A percentile compares a stretch with the other conserved stretches of the same genome.
Conservation (phyloP, 2,797 vertebrate genomes). For the Gallinago solitaria region DNA sequence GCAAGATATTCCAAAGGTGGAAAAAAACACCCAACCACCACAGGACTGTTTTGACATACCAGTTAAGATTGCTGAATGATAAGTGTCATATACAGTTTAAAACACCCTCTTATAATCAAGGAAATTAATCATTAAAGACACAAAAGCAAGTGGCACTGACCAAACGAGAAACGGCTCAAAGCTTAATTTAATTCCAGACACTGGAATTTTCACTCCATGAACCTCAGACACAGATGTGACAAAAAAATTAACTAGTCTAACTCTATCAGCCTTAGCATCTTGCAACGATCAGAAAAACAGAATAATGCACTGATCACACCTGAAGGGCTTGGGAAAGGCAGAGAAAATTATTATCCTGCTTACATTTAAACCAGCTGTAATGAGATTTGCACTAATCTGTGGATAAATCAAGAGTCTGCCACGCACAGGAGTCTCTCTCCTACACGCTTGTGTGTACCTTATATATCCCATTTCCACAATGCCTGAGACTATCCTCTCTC, state of each 20-base stretch:
- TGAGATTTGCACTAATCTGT: background rate
- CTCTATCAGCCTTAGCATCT: background rate
- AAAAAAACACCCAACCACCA: background rate
- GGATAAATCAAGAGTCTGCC: background rate
- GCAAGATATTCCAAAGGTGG: background rate
- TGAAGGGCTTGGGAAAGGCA: background rate
- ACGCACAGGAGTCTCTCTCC: background rate
- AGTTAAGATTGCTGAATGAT: background rate
- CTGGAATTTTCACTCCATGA: background rate
- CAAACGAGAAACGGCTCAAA: background rate
- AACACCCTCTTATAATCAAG: background rate
- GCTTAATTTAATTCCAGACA: background rate
- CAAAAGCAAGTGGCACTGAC: background rate
- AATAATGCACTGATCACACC: background rate
- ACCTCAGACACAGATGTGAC: background rate
- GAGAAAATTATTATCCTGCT: slow-evolving; percentile 1
- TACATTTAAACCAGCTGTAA: background rate
- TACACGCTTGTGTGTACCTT: background rate
- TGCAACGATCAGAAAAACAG: background rate
- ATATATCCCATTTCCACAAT: background rate
- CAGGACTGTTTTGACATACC: background rate
- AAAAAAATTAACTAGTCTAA: background rate
- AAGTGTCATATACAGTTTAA: background rate
- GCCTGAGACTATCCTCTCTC: background rate
- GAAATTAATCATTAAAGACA: background rate